phyloP scores from a whole-genome alignment of 2,113 vertebrate genomes.

The Scatophagus argus region DNA sequence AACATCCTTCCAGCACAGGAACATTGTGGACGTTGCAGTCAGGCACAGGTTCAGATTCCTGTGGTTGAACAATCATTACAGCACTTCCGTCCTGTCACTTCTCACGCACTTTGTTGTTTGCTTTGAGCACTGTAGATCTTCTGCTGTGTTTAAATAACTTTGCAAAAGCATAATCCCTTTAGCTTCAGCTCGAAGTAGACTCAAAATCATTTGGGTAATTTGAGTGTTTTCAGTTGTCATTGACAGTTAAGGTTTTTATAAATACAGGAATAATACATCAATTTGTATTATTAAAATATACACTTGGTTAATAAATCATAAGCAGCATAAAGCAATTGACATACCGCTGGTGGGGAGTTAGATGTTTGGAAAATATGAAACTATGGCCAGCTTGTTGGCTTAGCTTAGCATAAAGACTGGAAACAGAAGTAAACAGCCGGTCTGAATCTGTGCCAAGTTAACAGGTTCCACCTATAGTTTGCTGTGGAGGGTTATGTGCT shows the following conservation, averaged over 20 bases:
- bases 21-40: not conserved
- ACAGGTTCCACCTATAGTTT: not conserved
- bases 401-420: not conserved
- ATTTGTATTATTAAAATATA: not conserved
- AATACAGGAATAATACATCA: not conserved
- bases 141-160: not conserved
- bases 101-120: constrained; percentile 5
- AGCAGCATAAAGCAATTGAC: too few relatives aligned
- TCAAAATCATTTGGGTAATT: not conserved
- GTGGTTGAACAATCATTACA: not conserved
- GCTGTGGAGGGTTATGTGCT: not conserved
- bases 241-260: not conserved
- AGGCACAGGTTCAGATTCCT: not conserved
- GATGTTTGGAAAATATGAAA: not conserved
- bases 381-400: not conserved
- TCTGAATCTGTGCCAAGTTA: not conserved
- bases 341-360: too few relatives aligned
- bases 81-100: not conserved
- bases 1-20: not conserved
- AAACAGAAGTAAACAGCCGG: not conserved
- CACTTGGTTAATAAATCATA: not conserved
- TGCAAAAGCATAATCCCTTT: not conserved
- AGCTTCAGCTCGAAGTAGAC: not conserved
- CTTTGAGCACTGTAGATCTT: not conserved
- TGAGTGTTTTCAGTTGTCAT: too few relatives aligned